Evolutionary conservation across 2,797 vertebrate species (phyloP).

Genomic region (Hyperoplus immaculatus): DNA sequence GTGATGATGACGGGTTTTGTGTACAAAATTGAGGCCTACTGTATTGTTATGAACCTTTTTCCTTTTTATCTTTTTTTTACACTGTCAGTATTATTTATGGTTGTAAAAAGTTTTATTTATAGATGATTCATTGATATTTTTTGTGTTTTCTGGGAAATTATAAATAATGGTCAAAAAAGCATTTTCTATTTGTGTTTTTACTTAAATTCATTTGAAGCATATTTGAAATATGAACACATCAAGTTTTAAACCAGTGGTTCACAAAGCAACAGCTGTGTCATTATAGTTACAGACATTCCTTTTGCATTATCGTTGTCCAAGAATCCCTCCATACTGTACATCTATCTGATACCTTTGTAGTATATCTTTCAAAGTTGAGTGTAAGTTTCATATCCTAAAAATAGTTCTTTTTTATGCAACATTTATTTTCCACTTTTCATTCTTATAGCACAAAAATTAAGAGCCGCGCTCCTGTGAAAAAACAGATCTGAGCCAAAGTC

Average conservation of each 20-base stretch:
- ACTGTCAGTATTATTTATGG: constrained; percentile 79
- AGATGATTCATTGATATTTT: constrained; percentile 49
- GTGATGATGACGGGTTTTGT: constrained; percentile 41
- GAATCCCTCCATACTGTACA: background rate
- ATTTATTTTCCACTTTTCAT: constrained; percentile 2
- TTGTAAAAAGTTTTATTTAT: constrained; percentile 61
- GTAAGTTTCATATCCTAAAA: background rate
- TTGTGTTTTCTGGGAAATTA: constrained; percentile 51
- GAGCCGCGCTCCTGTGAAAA: background rate
- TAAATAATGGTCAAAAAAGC: constrained; percentile 34
- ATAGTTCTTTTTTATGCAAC: background rate
- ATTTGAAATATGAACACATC: constrained; percentile 7
- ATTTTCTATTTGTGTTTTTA: constrained; percentile 12
- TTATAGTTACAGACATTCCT: background rate
- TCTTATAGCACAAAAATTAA: background rate
- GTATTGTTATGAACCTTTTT: constrained; percentile 45
- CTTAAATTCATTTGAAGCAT: background rate
- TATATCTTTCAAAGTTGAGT: background rate
- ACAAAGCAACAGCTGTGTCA: background rate
- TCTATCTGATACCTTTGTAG: background rate
- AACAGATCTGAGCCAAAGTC: constrained; percentile 1
- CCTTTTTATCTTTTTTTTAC: constrained; percentile 53
- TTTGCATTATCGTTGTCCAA: background rate
- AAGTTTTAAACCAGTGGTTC: background rate
- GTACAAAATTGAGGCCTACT: constrained; percentile 46